Conservation (phyloP, 2,888 invertebrate species). For the Luffia ferchaultella region DNA sequence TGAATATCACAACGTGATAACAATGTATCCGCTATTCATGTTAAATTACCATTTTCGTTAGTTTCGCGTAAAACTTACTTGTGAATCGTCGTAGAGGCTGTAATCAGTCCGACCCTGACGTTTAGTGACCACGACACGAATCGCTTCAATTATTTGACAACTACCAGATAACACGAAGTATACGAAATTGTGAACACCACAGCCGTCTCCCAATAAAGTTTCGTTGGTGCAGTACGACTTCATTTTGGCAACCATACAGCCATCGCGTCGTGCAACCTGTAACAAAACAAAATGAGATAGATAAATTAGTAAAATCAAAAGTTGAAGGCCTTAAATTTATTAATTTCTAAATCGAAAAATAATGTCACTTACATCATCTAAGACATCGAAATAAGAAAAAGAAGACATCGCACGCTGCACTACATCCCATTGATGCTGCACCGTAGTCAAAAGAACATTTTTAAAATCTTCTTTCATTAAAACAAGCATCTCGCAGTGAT, state of each 20-base stretch:
- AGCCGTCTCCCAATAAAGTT: slow-evolving; percentile 60
- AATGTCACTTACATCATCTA: slow-evolving; percentile 54
- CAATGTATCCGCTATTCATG: no score
- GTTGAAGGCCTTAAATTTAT: neutral
- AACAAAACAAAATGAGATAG: no score
- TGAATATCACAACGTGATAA: no score
- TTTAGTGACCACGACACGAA: slow-evolving; percentile 43
- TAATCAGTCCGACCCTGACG: slow-evolving; percentile 41
- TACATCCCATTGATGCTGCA: slow-evolving; percentile 70
- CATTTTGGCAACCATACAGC: slow-evolving; percentile 71
- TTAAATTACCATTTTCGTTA: no score
- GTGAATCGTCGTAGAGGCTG: slow-evolving; percentile 52
- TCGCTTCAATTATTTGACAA: slow-evolving; percentile 67
- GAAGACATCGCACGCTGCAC: slow-evolving; percentile 65
- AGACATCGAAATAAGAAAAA: slow-evolving; percentile 71
- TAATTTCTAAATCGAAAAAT: neutral
- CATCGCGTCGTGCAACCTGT: slow-evolving; percentile 66
- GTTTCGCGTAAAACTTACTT: no score
- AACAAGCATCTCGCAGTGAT: slow-evolving; percentile 69
- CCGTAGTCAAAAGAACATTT: slow-evolving; percentile 62
- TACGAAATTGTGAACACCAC: slow-evolving; percentile 49
- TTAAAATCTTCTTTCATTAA: slow-evolving; percentile 72
- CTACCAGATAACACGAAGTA: slow-evolving; percentile 69
- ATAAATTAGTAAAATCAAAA: neutral
- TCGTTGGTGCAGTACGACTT: slow-evolving; percentile 62